Evolutionary conservation across 2,888 invertebrate genomes (phyloP).

Genomic region (Aphodius granarius): DNA sequence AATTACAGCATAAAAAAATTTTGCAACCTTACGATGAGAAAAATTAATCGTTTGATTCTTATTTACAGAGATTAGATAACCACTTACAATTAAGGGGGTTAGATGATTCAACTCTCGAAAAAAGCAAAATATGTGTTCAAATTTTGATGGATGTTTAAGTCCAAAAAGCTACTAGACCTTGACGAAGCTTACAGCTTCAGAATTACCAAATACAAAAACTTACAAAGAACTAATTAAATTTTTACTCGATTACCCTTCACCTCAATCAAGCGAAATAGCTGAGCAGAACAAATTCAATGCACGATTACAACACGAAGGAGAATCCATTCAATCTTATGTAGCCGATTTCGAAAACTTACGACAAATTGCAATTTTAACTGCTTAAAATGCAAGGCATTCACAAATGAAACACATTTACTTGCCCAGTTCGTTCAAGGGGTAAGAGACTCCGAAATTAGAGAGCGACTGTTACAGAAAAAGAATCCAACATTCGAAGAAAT

Average conservation of each 20-base stretch:
- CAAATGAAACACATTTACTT: conserved; percentile 4
- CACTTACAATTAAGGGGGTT: background rate
- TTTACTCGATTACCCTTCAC: no score
- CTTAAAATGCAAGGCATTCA: background rate
- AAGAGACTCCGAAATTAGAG: conserved; percentile 5
- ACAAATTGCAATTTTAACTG: conserved; percentile 10
- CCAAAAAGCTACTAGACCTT: conserved; percentile 9
- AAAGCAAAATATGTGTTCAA: background rate
- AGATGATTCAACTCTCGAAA: background rate
- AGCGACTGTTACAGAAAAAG: conserved; percentile 17
- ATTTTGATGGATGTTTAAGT: conserved; percentile 11
- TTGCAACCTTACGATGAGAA: conserved; percentile 5
- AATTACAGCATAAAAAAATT: no score
- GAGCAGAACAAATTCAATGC: no score
- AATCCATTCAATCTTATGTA: background rate
- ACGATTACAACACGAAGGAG: conserved; percentile 12
- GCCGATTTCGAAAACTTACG: background rate
- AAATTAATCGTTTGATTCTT: background rate
- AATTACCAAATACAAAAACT: conserved; percentile 16
- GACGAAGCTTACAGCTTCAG: conserved; percentile 5
- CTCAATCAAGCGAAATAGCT: no score
- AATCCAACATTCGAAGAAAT: conserved; percentile 9
- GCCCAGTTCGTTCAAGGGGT: conserved; percentile 14
- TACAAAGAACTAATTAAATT: no score
- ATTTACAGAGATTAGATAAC: background rate